Evolutionary conservation across 1,140 invertebrate genomes (phyloP), one percentile per base, ranked within the genome.

Genomic region (Anadara kagoshimensis): DNA sequence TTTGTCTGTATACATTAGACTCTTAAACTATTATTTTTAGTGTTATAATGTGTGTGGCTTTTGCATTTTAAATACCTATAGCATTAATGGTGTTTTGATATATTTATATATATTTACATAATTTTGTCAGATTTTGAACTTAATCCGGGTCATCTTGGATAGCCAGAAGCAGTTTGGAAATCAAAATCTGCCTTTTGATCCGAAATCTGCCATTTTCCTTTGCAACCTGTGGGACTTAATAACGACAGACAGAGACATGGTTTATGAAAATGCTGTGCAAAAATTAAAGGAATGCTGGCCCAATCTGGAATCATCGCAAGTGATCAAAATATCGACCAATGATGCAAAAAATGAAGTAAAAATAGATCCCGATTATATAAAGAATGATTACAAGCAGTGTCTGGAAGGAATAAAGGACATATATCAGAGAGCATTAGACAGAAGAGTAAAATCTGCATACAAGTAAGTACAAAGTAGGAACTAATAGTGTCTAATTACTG

Each of bases 151-250:
- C 29, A 36, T 36, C 29, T 36, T 36, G 29, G 7, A 36, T 7
- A 36, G 29, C 29, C 29, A 36, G 29, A 36, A 7, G 29, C 29
- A 36, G 29, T 36, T 36, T 36, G 29, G 29, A 36, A 36, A 36
- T 36, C 2, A 36, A 7, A 36, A 36, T 5, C 53, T 70, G 11
- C 16, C 47, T 0, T 79, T 83, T 51, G 69, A 83, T 62, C 78
- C 80, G 5, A 10, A 44, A 14, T 69, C 78, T 3, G 78, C 84
- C 54, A 76, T 85, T 51, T 85, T 85, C 69, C 70, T 85, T 8
- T 81, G 79, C 49, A 83, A 85, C 45, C 69, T 73, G 2, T 85
- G 84, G 84, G 84, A 85, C 41, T 26, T 67, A 22, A 70, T 85
- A 1, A 53, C 56, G 5, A 56, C 74, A 0, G 69, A 78, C 14